A percentile compares a stretch with the other conserved stretches of the same genome.
These are phyloP conservation scores for Rhabdomys pumilio DNA, from an alignment of 2,797 vertebrate genomes.

Conservation along the genomic window DNA sequence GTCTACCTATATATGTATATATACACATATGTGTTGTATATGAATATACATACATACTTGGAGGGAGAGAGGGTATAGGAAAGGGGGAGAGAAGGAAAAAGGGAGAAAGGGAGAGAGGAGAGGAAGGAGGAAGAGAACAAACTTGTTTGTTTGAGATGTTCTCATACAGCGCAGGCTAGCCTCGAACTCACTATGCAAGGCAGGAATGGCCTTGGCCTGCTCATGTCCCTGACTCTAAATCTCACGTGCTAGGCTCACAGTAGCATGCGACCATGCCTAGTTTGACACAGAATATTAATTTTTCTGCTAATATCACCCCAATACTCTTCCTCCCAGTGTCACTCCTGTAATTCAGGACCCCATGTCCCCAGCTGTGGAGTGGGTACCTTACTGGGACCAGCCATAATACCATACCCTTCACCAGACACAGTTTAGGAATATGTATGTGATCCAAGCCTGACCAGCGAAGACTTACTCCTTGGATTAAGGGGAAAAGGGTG, in stretches of 20 bases:
- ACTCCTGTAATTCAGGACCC: not conserved
- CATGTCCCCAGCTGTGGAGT: not conserved
- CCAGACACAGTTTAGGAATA: not conserved
- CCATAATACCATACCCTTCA: not conserved
- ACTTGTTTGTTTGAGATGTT: not conserved
- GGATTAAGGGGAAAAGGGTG: conserved; percentile 31
- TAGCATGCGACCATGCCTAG: not conserved
- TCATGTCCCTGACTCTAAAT: not conserved
- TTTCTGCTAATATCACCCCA: not conserved
- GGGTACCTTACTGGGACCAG: conserved; percentile 1
- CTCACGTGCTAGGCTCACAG: no score
- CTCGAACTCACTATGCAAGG: not conserved
- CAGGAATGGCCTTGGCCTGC: not conserved
- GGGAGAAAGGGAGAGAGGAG: not conserved
- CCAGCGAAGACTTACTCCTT: not conserved
- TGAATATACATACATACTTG: not conserved
- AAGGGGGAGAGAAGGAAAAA: not conserved
- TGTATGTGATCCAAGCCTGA: not conserved
- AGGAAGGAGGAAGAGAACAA: not conserved
- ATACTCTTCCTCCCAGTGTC: conserved; percentile 5
- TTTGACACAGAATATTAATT: not conserved
- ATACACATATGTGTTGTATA: not conserved
- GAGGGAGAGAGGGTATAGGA: not conserved
- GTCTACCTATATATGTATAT: not conserved
- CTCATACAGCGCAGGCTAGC: not conserved